Conservation (phyloP, 53 echinoderm and acorn worm genomes). For the Mesocentrotus franciscanus region DNA sequence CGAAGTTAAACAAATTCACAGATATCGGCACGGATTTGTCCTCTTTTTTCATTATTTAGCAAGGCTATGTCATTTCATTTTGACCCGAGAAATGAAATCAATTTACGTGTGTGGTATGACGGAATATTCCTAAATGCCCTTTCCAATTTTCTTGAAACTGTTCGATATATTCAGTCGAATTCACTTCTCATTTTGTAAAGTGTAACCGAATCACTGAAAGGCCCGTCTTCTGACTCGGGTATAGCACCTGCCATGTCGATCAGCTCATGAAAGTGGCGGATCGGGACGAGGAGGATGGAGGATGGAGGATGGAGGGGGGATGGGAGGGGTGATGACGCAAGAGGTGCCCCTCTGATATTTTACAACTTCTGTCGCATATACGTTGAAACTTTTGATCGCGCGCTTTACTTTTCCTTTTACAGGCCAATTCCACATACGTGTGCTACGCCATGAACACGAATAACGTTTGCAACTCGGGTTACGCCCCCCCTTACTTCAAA, state of each 20-base stretch:
- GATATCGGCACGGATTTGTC: not conserved
- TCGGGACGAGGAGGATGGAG: not conserved
- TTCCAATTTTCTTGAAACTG: not conserved
- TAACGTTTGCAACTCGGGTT: no score
- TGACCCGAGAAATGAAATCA: not conserved
- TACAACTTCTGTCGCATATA: no score
- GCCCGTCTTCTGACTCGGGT: not conserved
- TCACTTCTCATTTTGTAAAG: not conserved
- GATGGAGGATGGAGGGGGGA: no score
- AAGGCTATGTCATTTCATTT: not conserved
- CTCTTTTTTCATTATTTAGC: not conserved
- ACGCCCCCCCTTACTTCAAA: no score
- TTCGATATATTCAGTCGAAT: not conserved
- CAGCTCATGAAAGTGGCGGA: not conserved
- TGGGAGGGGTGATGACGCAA: not conserved
- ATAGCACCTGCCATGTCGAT: not conserved
- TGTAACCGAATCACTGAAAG: conserved; percentile 4
- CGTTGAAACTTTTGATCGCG: no score
- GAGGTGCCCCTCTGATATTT: no score
- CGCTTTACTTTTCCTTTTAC: no score
- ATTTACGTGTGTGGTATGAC: not conserved
- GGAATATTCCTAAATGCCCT: not conserved
- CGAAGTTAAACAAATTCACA: no score
- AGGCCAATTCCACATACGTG: no score
- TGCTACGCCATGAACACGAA: no score